Evolutionary conservation across 2,113 vertebrate genomes (phyloP).

Genomic region (Solenodon paradoxus): DNA sequence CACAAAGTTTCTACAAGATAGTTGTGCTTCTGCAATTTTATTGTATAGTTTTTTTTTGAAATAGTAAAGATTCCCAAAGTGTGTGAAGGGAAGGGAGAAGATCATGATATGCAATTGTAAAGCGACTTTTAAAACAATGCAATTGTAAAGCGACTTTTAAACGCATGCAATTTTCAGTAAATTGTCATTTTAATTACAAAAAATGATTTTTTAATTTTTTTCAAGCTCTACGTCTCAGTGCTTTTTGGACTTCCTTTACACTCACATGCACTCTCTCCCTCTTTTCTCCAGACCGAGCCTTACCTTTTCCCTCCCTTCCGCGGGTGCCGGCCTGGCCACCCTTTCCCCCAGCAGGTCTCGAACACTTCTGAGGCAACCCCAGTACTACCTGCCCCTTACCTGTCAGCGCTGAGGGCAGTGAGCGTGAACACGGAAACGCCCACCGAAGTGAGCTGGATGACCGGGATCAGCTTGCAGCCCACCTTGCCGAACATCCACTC

Average conservation of each 20-base stretch:
- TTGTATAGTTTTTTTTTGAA: background rate
- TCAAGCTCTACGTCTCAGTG: background rate
- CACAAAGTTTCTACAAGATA: background rate
- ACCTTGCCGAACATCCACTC: conserved; percentile 94
- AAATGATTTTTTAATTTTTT: background rate
- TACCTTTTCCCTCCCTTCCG: background rate
- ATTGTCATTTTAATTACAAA: too few relatives aligned
- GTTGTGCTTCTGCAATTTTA: background rate
- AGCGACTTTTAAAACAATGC: background rate
- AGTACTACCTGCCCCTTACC: conserved; percentile 79
- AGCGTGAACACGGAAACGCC: conserved; percentile 98
- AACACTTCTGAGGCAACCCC: too few relatives aligned
- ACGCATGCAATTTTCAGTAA: too few relatives aligned
- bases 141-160: background rate
- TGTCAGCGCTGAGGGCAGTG: conserved; percentile 96
- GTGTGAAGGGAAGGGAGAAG: background rate
- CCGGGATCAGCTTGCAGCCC: conserved; percentile 95
- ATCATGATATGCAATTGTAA: background rate
- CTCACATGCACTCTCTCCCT: background rate
- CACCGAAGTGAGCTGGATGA: conserved; percentile 96
- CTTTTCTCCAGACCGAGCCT: too few relatives aligned
- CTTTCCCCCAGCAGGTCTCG: too few relatives aligned
- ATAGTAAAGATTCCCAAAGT: background rate
- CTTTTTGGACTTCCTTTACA: background rate
- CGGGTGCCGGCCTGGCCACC: too few relatives aligned